phyloP scores from a whole-genome alignment of 1,140 invertebrate genomes.

The Pentalonia nigronervosa region DNA sequence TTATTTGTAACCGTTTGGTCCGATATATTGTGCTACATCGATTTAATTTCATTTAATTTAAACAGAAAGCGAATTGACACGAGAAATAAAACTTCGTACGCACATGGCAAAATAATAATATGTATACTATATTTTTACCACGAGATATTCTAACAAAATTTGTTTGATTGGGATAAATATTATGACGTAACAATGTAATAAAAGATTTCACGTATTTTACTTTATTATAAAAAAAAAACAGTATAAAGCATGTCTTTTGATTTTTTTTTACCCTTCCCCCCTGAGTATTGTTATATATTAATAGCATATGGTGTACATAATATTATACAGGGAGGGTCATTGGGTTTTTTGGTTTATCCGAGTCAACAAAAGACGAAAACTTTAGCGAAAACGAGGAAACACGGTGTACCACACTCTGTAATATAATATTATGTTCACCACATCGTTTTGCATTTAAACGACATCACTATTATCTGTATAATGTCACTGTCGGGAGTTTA shows the following conservation, averaged over 20 bases:
- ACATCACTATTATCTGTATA: background rate
- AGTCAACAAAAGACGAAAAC: background rate
- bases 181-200: background rate
- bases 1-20: background rate
- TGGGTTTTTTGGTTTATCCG: background rate
- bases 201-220: background rate
- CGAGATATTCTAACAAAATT: background rate
- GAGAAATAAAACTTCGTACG: background rate
- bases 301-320: background rate
- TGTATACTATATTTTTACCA: background rate
- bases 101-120: too few relatives aligned
- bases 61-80: background rate
- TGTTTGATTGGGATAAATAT: background rate
- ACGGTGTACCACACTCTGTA: background rate
- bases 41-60: background rate
- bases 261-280: background rate
- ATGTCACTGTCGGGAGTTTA: background rate
- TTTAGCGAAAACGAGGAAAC: background rate
- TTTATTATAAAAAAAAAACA: background rate
- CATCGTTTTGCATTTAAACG: background rate
- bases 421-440: background rate
- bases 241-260: background rate
- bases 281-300: background rate
- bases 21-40: background rate
- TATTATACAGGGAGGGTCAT: background rate